A percentile compares a stretch with the other conserved stretches of the same genome.
Conservation (phyloP, 1,140 invertebrate species). For the Antheraea pernyi region DNA sequence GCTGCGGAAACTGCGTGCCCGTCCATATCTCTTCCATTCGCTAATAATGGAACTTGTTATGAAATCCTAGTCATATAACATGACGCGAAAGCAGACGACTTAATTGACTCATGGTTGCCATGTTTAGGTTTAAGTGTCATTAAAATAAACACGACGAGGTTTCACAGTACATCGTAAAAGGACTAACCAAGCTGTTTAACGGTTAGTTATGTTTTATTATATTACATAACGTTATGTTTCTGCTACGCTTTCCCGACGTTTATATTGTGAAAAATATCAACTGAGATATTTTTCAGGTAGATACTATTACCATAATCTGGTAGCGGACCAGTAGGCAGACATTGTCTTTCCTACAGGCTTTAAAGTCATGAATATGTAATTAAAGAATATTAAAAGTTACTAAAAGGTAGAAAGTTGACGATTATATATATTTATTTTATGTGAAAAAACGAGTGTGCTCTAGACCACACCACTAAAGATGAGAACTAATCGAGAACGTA, state of each 20-base stretch:
- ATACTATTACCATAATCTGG: too few species aligned
- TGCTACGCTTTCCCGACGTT: neutral
- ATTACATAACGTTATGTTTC: neutral
- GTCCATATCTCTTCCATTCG: slow-evolving; percentile 24
- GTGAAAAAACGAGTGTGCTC: too few species aligned
- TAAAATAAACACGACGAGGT: slow-evolving; percentile 4
- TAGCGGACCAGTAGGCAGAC: too few species aligned
- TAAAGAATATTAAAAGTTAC: too few species aligned
- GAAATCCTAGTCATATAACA: slow-evolving; percentile 3
- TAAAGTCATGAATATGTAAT: too few species aligned
- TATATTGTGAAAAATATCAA: neutral
- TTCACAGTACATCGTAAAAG: neutral
- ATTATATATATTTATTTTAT: too few species aligned
- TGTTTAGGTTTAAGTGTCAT: slow-evolving; percentile 9
- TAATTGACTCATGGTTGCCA: neutral
- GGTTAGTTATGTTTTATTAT: neutral
- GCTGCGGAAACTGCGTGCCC: slow-evolving; percentile 60
- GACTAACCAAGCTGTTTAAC: neutral
- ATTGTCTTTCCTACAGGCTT: too few species aligned
- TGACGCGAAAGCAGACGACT: neutral
- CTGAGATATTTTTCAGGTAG: too few species aligned
- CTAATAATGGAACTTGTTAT: slow-evolving; percentile 16
- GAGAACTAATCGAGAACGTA: too few species aligned
- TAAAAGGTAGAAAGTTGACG: too few species aligned
- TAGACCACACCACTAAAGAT: too few species aligned